phyloP scores from a whole-genome alignment of 2,888 invertebrate genomes.

The Micropterix aruncella region DNA sequence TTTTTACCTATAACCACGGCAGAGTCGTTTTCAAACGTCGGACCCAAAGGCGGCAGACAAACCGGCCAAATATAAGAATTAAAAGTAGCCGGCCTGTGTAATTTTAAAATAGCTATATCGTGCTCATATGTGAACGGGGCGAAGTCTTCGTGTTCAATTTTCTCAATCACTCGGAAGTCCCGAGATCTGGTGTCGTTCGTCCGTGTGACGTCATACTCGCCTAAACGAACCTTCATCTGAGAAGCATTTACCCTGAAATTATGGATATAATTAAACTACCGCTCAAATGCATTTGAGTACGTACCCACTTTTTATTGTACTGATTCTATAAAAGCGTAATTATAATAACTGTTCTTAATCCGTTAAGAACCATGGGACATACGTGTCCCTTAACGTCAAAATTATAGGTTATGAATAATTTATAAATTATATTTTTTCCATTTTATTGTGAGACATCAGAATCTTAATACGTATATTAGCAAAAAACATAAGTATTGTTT shows the following conservation, averaged over 20 bases:
- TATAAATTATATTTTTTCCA: too few species aligned
- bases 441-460: too few species aligned
- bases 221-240: slow-evolving; percentile 56
- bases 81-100: slow-evolving; percentile 51
- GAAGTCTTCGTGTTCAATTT: slow-evolving; percentile 53
- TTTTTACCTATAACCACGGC: slow-evolving; percentile 60
- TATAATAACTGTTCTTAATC: background rate
- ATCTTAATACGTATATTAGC: too few species aligned
- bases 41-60: slow-evolving; percentile 57
- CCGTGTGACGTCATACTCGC: slow-evolving; percentile 64
- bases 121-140: slow-evolving; percentile 53
- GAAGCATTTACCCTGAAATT: slow-evolving; percentile 37
- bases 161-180: slow-evolving; percentile 53
- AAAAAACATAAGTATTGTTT: too few species aligned
- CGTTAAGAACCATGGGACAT: too few species aligned
- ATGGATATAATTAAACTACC: too few species aligned
- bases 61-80: slow-evolving; percentile 74
- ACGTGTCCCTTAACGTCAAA: too few species aligned
- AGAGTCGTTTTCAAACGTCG: slow-evolving; percentile 42
- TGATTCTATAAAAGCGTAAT: slow-evolving; percentile 10
- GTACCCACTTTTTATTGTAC: slow-evolving; percentile 2
- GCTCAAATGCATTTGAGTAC: slow-evolving; percentile 2
- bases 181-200: slow-evolving; percentile 53
- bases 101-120: slow-evolving; percentile 62
- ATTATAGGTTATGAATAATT: too few species aligned